Conservation (phyloP, 2,113 vertebrate species). For the Oreochromis aureus region DNA sequence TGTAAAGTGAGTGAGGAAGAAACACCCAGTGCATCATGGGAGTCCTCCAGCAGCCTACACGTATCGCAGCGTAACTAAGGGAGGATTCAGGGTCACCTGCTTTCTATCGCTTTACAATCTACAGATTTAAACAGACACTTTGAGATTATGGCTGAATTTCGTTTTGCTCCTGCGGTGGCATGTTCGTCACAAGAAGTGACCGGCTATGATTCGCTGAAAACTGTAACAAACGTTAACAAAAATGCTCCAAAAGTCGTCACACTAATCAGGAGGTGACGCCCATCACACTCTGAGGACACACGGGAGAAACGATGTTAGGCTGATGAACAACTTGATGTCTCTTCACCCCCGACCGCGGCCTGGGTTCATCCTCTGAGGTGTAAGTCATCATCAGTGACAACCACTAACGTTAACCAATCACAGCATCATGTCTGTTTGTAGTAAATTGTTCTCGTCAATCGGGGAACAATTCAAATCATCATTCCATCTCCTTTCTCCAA, state of each 20-base stretch:
- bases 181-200: background rate
- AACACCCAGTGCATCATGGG: background rate
- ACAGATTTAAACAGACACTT: background rate
- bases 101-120: background rate
- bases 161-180: background rate
- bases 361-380: background rate
- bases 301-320: background rate
- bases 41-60: background rate
- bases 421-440: accelerated
- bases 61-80: background rate
- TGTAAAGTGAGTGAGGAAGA: background rate
- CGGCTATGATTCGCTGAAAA: background rate
- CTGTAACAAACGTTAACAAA: background rate
- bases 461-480: background rate
- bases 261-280: background rate
- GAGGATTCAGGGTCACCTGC: background rate
- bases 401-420: background rate
- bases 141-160: background rate
- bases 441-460: background rate
- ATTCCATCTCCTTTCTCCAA: background rate
- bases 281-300: accelerated
- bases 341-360: background rate
- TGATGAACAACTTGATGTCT: background rate
- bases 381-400: background rate
- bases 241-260: background rate